Evolutionary conservation across 2,888 invertebrate species (phyloP).

Genomic region (Ditula angustiorana): DNA sequence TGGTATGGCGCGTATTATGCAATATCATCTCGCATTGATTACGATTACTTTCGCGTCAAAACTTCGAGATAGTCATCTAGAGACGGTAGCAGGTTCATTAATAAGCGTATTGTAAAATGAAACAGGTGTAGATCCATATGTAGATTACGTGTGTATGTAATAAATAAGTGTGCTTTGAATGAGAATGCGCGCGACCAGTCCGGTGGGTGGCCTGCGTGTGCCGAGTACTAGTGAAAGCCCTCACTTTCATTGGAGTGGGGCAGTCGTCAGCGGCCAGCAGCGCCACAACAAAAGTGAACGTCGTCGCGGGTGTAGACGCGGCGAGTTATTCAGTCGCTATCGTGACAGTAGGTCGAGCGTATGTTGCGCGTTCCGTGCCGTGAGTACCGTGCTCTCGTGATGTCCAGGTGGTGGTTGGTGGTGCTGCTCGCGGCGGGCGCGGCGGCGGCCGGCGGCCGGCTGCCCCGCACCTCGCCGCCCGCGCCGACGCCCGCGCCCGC

Average conservation of each 20-base stretch:
- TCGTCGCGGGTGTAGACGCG: conserved; percentile 65
- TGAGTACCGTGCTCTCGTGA: conserved; percentile 62
- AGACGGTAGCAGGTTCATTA: conserved; percentile 28
- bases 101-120: conserved; percentile 30
- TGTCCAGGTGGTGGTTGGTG: conserved; percentile 77
- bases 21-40: conserved; percentile 8
- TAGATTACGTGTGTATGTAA: conserved; percentile 19
- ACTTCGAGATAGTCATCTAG: conserved; percentile 26
- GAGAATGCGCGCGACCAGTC: conserved; percentile 15
- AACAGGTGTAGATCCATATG: conserved; percentile 35
- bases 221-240: conserved; percentile 72
- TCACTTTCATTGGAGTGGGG: conserved; percentile 81
- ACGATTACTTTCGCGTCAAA: conserved; percentile 35
- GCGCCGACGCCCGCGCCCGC: conserved; percentile 84
- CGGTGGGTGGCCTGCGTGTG: conserved; percentile 35
- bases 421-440: conserved; percentile 68
- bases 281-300: conserved; percentile 79
- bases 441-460: conserved; percentile 75
- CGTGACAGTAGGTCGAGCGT: conserved; percentile 70
- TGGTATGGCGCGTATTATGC: neutral
- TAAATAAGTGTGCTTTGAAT: conserved; percentile 2
- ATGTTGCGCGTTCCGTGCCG: conserved; percentile 65
- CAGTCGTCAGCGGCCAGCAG: conserved; percentile 52
- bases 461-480: conserved; percentile 75
- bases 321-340: conserved; percentile 64